Conservation (phyloP, 2,797 vertebrate species). For the Ctenochaetus hawaiiensis region DNA sequence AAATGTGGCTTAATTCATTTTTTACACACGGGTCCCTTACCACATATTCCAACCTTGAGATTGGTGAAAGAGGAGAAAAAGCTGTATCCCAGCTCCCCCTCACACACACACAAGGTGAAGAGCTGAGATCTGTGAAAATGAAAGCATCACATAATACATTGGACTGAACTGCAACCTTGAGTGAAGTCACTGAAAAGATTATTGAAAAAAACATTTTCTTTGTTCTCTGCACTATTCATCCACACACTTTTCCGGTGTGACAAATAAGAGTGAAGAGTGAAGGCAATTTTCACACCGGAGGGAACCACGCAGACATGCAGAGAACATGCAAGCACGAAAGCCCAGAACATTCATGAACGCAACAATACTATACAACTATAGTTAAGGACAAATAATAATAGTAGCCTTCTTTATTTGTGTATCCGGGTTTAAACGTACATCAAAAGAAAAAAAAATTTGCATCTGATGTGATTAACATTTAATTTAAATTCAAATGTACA, state of each 20-base stretch:
- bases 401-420: background rate
- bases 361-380: background rate
- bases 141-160: constrained; percentile 55
- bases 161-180: constrained; percentile 65
- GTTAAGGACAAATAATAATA: background rate
- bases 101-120: constrained; percentile 16
- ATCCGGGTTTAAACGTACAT: constrained; percentile 5
- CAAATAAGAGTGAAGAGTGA: constrained; percentile 42
- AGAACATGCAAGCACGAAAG: too few relatives aligned
- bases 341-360: too few relatives aligned
- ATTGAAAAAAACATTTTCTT: constrained; percentile 44
- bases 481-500: too few relatives aligned
- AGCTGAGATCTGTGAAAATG: constrained; percentile 43
- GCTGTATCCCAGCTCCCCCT: constrained; percentile 9
- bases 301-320: too few relatives aligned
- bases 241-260: background rate
- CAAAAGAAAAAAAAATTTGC: background rate
- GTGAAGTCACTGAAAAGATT: constrained; percentile 51
- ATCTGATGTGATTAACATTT: background rate
- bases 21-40: constrained; percentile 58
- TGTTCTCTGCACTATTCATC: constrained; percentile 44
- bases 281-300: constrained; percentile 13
- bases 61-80: constrained; percentile 58
- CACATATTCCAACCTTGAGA: constrained; percentile 72
- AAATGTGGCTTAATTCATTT: constrained; percentile 67